Evolutionary conservation across 2,888 invertebrate species (phyloP), one percentile per base, ranked within the genome.

Genomic region (Troides helena): DNA sequence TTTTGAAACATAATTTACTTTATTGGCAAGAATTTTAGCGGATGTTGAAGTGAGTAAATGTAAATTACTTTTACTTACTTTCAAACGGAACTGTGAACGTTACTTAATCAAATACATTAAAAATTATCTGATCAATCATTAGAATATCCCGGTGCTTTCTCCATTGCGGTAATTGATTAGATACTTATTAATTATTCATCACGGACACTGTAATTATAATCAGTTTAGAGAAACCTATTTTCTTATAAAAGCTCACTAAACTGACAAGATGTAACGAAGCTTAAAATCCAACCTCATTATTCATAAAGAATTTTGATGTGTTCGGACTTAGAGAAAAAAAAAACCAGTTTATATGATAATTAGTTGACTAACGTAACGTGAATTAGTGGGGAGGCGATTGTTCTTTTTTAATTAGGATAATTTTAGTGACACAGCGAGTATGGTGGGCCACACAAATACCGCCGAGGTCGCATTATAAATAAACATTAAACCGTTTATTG

Each of bases 241-340:
- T 74, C 74, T 77, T 78, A 79, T 77, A 77, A 83, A 82, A 81
- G 81, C 82, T 80, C 79, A 79, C 80, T 81, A 81, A 81, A 83
- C 81, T 80, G 79, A 81, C 85, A 83, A 83, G 82, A 86, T 78
- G 83, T 86, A 89, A 86, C 90, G 87, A 87, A 87, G 86, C 90
- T 84, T 89, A 86, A 88, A 87, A 86, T 84, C 80, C 83, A 79
- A 84, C 79, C 86, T 85, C 84, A 89, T 89, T 89, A 88, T 87
- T 89, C 88, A 89, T 89, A 88, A 85, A 77, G 81, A 82, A 83
- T 84, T 87, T 83, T 85, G 85, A 85, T 84, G 84, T 80, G 82
- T 85, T 81, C 83, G 79, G 82, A 83, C 79, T 81, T 80, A 78
- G 82, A 79, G 56, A 58, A 85, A 81, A 81, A 80, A 86, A 86